These are phyloP conservation scores for Tauraco erythrolophus DNA, from an alignment of 2,113 vertebrate species.

Conservation along the genomic window DNA sequence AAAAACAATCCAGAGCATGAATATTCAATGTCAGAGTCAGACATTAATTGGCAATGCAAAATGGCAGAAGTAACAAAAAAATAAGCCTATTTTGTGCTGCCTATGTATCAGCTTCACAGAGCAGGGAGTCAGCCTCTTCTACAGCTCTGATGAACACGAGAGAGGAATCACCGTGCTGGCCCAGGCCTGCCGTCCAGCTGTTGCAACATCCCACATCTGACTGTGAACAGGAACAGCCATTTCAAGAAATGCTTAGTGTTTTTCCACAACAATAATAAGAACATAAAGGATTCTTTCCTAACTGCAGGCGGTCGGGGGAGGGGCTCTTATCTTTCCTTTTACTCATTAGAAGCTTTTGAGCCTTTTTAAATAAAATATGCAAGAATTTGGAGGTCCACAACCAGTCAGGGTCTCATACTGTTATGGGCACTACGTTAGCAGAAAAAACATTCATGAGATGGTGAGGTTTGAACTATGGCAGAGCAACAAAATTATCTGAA, in stretches of 20 bases:
- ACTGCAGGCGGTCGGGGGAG: background rate
- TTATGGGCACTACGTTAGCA: background rate
- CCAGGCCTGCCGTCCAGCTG: background rate
- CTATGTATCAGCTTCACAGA: background rate
- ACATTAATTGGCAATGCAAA: conserved; percentile 56
- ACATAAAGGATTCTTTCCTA: background rate
- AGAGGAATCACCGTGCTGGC: background rate
- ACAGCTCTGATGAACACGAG: accelerated
- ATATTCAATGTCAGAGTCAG: conserved; percentile 49
- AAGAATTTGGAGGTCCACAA: background rate
- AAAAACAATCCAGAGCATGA: conserved; percentile 66
- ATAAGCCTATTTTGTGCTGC: background rate
- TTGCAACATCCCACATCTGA: background rate
- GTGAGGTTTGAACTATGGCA: background rate
- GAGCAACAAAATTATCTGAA: background rate
- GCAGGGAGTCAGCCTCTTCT: background rate
- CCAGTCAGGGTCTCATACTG: background rate
- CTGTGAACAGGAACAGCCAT: background rate
- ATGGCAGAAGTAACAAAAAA: background rate
- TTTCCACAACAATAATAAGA: background rate
- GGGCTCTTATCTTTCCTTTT: background rate
- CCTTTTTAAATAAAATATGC: background rate
- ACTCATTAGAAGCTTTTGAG: background rate
- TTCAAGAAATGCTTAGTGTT: background rate
- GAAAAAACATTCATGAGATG: background rate